These are phyloP conservation scores for Tympanoctomys barrerae DNA, from an alignment of 2,797 vertebrate genomes.

Conservation along the genomic window DNA sequence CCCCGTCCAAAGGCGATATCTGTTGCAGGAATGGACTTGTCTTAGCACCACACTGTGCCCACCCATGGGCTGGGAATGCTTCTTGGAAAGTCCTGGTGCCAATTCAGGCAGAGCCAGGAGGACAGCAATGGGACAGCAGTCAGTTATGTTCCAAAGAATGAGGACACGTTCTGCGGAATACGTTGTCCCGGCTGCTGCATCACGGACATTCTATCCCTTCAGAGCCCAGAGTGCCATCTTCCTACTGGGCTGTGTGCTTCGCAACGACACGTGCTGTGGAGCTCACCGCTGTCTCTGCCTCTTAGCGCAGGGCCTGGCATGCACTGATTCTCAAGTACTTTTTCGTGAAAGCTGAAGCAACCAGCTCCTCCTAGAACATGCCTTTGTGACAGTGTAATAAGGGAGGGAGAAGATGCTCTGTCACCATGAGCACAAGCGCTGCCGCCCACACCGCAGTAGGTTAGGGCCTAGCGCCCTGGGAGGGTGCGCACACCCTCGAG, in stretches of 20 bases:
- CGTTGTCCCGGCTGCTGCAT: background rate
- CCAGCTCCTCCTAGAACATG: background rate
- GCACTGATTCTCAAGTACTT: constrained; percentile 21
- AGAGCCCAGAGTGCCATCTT: background rate
- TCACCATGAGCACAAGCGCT: background rate
- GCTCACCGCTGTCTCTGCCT: background rate
- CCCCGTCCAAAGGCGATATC: background rate
- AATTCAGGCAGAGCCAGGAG: background rate
- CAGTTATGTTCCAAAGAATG: background rate
- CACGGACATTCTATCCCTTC: background rate
- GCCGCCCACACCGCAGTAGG: background rate
- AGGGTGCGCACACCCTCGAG: background rate
- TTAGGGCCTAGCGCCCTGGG: background rate
- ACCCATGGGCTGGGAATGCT: background rate
- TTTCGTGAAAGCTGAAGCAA: constrained; percentile 39
- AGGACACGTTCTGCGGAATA: background rate
- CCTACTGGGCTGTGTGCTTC: background rate
- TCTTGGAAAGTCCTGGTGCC: background rate
- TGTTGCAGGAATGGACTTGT: background rate
- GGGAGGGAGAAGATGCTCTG: background rate
- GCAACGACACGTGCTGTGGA: background rate
- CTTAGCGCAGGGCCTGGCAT: background rate
- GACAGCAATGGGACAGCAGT: background rate
- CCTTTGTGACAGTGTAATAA: background rate
- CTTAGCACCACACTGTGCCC: background rate